These are phyloP conservation scores for Neotoxoptera formosana DNA, from an alignment of 1,140 invertebrate genomes.

Conservation along the genomic window DNA sequence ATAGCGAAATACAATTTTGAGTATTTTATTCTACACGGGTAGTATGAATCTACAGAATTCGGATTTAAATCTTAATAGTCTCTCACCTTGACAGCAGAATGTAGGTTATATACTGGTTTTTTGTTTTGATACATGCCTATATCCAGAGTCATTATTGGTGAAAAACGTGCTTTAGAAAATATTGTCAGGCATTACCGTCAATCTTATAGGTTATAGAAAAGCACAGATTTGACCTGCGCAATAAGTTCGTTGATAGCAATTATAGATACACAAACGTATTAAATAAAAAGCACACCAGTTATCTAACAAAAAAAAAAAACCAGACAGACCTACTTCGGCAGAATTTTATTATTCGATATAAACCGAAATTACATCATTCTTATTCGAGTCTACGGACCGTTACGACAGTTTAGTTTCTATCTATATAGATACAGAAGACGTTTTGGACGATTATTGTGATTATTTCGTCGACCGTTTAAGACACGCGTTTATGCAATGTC, in stretches of 20 bases:
- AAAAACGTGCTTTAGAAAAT: neutral
- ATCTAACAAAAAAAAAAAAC: neutral
- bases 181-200: neutral
- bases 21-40: neutral
- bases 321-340: neutral
- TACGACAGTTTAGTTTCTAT: neutral
- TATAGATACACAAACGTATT: neutral
- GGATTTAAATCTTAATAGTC: neutral
- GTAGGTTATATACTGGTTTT: neutral
- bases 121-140: neutral
- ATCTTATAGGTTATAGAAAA: neutral
- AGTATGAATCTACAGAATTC: neutral
- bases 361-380: neutral
- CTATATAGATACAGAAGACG: neutral
- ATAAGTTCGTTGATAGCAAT: neutral
- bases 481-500: neutral
- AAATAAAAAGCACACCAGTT: neutral
- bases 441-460: neutral
- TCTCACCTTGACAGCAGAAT: neutral
- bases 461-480: neutral
- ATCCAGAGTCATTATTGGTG: neutral
- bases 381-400: neutral
- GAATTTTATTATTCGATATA: neutral
- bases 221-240: neutral
- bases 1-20: neutral